Base-by-base conservation (phyloP, 2,888 invertebrate genomes). In the Itoplectis maculator region DNA sequence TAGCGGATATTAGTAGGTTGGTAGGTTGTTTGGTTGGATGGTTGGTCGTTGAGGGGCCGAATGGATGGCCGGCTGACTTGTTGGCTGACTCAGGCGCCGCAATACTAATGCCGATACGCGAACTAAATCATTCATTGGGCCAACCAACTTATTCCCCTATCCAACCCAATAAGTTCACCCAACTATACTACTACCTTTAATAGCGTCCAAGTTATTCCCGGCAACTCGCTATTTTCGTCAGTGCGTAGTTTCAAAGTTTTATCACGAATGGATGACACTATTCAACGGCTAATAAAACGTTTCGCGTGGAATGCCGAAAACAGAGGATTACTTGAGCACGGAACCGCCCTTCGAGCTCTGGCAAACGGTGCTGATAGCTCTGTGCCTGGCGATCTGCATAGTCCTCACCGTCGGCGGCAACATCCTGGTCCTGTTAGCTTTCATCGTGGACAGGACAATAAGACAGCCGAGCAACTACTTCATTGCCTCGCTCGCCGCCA, bases 401-500 rank as follows among this genome's bases (percentile, higher is more conserved):
- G 94, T 99, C 59, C 94, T 99, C 86, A 99, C 99, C 0, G 97
- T 99, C 82, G 96, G 97, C 83, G 99, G 99, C 74, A 99, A 99
- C 92, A 97, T 99, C 74, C 95, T 99, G 84, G 99, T 99, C 76
- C 95, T 99, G 74, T 94, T 99, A 87, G 98, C 99, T 61, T 99
- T 99, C 93, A 96, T 98, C 83, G 97, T 99, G 56, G 99, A 99
- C 93, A 94, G 98, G 81, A 96, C 97, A 86, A 97, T 97, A 89
- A 94, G 99, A 76, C 99, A 99, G 92, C 99, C 99, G 37, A 99
- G 99, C 93, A 99, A 99, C 94, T 99, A 99, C 94, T 99, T 99
- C 94, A 99, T 99, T 86, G 99, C 99, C 8, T 99, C 99, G 0
- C 95, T 99, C 84, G 99, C 99, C 63, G 98, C 99, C 77, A 98